Evolutionary conservation across 2,113 vertebrate genomes (phyloP).

Genomic region (Sebastes fasciatus): DNA sequence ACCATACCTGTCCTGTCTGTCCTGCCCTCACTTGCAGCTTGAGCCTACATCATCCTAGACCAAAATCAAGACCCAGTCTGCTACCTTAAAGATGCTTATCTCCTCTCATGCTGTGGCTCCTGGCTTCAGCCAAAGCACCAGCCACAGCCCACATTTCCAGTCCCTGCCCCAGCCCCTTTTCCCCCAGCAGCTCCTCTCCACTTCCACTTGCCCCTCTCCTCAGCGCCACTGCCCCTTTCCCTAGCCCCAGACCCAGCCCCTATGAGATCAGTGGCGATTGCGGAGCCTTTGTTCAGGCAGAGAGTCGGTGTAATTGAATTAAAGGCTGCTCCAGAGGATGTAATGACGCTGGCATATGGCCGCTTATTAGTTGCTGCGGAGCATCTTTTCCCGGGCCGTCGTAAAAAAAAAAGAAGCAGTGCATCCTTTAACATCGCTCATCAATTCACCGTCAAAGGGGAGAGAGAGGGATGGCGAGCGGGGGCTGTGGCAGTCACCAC

Average conservation of each 20-base stretch:
- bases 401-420: constrained; percentile 18
- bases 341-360: constrained; percentile 62
- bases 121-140: constrained; percentile 11
- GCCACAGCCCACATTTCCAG: constrained; percentile 28
- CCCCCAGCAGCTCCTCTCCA: background rate
- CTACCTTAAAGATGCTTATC: background rate
- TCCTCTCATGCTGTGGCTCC: background rate
- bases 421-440: constrained; percentile 32
- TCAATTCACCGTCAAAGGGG: constrained; percentile 52
- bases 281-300: constrained; percentile 80
- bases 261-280: constrained; percentile 66
- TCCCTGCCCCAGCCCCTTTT: background rate
- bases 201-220: constrained; percentile 6
- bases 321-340: constrained; percentile 72
- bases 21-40: background rate
- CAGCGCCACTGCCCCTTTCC: constrained; percentile 16
- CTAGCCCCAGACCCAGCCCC: constrained; percentile 14
- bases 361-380: constrained; percentile 50
- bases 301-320: constrained; percentile 76
- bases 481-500: constrained; percentile 74
- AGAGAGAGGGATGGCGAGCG: constrained; percentile 18
- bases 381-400: constrained; percentile 39
- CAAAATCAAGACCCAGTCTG: background rate
- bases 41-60: background rate
- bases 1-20: background rate